Evolutionary conservation across 92 coral and sea anemone species (phyloP).

Genomic region (Paramuricea clavata): DNA sequence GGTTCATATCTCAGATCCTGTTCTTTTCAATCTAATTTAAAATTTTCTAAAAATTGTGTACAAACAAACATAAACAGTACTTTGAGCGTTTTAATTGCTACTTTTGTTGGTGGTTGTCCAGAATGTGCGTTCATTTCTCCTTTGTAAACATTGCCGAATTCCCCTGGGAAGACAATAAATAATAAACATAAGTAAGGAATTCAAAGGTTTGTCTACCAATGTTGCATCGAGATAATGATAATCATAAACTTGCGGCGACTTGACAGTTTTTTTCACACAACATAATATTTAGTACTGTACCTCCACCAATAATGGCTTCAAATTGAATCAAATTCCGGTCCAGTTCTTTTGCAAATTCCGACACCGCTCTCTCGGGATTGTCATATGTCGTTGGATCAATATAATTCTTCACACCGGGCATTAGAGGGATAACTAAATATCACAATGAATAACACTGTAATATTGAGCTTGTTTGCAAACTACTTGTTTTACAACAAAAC

Average conservation of each 20-base stretch:
- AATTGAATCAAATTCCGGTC: slow-evolving; percentile 71
- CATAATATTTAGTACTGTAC: slow-evolving; percentile 45
- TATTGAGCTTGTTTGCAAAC: too few relatives aligned
- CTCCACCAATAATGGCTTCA: slow-evolving; percentile 94
- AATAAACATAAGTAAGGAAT: background rate
- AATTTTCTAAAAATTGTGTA: too few relatives aligned
- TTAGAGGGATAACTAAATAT: slow-evolving; percentile 50
- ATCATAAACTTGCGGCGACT: too few relatives aligned
- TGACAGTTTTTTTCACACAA: background rate
- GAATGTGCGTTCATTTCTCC: slow-evolving; percentile 41
- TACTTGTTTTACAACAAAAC: background rate
- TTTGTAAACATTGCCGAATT: slow-evolving; percentile 65
- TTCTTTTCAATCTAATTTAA: background rate
- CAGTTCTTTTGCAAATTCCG: slow-evolving; percentile 88
- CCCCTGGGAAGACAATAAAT: slow-evolving; percentile 37
- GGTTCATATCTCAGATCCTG: background rate
- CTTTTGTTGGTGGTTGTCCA: slow-evolving; percentile 37
- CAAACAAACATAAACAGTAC: background rate
- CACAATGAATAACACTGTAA: too few relatives aligned
- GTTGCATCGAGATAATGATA: too few relatives aligned
- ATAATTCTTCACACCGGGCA: slow-evolving; percentile 76
- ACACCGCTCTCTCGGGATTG: slow-evolving; percentile 90
- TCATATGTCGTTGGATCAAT: slow-evolving; percentile 93
- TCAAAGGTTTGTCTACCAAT: too few relatives aligned
- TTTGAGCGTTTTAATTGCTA: slow-evolving; percentile 55